A percentile compares a stretch with the other conserved stretches of the same genome.
These are phyloP conservation scores for Peromyscus californicus DNA, from an alignment of 2,113 vertebrate genomes.

Conservation along the genomic window DNA sequence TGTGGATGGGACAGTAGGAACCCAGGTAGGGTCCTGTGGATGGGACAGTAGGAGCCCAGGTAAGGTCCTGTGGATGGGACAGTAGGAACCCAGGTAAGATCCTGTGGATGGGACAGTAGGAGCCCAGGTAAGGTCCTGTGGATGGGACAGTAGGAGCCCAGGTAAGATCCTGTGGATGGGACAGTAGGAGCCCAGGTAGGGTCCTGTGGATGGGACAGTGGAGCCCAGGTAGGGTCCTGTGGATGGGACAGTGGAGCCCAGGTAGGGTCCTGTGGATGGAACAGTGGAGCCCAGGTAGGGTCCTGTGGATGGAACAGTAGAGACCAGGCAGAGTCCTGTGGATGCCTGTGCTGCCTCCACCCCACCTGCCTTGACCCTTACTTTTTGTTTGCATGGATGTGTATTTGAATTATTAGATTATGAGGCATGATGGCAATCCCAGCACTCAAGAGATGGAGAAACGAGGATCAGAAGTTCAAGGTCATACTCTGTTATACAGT, in stretches of 20 bases:
- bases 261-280: background rate
- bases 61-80: too few relatives aligned
- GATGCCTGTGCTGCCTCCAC: background rate
- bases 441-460: background rate
- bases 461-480: background rate
- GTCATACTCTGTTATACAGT: background rate
- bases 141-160: too few relatives aligned
- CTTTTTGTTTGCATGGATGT: background rate
- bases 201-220: too few relatives aligned
- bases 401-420: background rate
- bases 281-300: accelerated
- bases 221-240: accelerated
- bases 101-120: background rate
- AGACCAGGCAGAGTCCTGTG: accelerated
- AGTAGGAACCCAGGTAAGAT: accelerated
- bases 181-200: accelerated
- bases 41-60: background rate
- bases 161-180: background rate
- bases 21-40: too few relatives aligned
- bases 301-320: too few relatives aligned
- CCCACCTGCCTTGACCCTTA: background rate
- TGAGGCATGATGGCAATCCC: background rate
- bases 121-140: too few relatives aligned
- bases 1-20: too few relatives aligned
- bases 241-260: background rate